A percentile compares a stretch with the other conserved stretches of the same genome.
Evolutionary conservation across 2,113 vertebrate genomes (phyloP).

Genomic region (Callipepla californica): DNA sequence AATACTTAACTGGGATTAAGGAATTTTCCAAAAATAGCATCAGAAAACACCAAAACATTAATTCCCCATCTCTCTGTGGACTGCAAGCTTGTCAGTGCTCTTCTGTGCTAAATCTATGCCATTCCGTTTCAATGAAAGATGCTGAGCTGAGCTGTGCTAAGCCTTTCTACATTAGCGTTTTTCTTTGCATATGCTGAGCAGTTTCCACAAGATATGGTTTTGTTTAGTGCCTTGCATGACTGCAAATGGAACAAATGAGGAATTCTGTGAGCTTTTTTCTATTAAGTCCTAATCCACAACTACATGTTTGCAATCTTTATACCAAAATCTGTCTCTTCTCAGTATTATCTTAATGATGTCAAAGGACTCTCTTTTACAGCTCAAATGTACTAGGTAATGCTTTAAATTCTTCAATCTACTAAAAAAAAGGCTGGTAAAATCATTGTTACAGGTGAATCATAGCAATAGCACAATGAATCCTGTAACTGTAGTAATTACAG

Average conservation of each 20-base stretch:
- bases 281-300: neutral
- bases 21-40: neutral
- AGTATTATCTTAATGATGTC: neutral
- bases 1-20: neutral
- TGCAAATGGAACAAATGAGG: slow-evolving; percentile 2
- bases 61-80: neutral
- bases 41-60: neutral
- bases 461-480: neutral
- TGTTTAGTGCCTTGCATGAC: neutral
- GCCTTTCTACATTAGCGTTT: neutral
- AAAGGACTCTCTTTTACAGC: neutral
- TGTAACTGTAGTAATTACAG: slow-evolving; percentile 1
- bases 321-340: slow-evolving; percentile 16
- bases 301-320: slow-evolving; percentile 15
- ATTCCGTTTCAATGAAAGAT: neutral
- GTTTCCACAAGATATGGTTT: neutral
- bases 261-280: slow-evolving; percentile 25
- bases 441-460: slow-evolving; percentile 25
- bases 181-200: neutral
- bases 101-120: neutral
- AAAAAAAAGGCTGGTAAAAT: neutral
- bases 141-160: neutral
- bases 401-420: neutral
- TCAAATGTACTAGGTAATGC: neutral
- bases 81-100: neutral